Evolutionary conservation across 2,888 invertebrate species (phyloP).

Genomic region (Anorthoa munda): DNA sequence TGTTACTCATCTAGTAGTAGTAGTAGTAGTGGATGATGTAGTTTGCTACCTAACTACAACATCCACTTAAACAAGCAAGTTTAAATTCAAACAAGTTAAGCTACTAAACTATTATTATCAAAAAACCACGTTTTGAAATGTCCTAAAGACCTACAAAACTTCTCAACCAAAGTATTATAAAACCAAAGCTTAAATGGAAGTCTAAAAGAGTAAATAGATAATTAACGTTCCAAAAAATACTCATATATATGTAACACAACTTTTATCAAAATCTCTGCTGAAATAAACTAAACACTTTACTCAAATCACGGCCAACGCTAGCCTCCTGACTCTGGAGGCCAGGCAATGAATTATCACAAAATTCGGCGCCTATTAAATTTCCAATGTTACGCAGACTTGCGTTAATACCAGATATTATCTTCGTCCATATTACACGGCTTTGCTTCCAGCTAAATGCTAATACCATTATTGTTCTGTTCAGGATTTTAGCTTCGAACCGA

Average conservation of each 20-base stretch:
- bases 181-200: neutral
- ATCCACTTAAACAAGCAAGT: neutral
- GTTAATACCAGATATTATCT: slow-evolving; percentile 47
- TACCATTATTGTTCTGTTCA: slow-evolving; percentile 52
- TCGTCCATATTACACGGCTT: slow-evolving; percentile 24
- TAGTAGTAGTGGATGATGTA: too few species aligned
- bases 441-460: slow-evolving; percentile 22
- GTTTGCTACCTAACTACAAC: too few species aligned
- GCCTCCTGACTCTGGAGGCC: neutral
- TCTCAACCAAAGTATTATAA: too few species aligned
- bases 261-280: neutral
- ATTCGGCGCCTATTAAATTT: slow-evolving; percentile 45
- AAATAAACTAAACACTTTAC: slow-evolving; percentile 26
- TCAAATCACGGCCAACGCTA: slow-evolving; percentile 15
- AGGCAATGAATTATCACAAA: slow-evolving; percentile 44
- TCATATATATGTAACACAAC: slow-evolving; percentile 15
- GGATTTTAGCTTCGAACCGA: slow-evolving; percentile 47
- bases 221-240: neutral
- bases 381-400: slow-evolving; percentile 32
- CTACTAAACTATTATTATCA: neutral
- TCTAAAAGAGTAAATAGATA: neutral
- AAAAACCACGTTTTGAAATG: neutral
- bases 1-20: too few species aligned
- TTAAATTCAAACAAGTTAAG: neutral
- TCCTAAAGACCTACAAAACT: neutral